These are phyloP conservation scores for Cottoperca gobio DNA, from an alignment of 2,797 vertebrate species.

Conservation along the genomic window DNA sequence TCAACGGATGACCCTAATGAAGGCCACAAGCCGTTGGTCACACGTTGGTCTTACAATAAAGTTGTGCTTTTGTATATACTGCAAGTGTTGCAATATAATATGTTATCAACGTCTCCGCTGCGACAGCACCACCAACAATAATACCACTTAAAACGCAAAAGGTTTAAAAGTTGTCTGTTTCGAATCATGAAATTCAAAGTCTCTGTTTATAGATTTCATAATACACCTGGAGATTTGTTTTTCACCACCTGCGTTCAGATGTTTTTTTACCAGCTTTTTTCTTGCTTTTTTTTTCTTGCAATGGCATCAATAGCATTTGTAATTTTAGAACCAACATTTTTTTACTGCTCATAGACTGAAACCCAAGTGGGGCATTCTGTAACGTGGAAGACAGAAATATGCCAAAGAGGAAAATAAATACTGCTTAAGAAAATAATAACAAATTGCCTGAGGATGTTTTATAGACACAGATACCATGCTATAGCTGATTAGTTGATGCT, in stretches of 20 bases:
- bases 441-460: not conserved
- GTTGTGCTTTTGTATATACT: too few species aligned
- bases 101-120: too few species aligned
- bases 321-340: not conserved
- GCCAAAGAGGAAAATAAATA: not conserved
- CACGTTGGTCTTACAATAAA: too few species aligned
- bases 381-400: not conserved
- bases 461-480: conserved; percentile 4
- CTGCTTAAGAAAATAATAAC: not conserved
- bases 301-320: not conserved
- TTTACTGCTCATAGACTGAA: not conserved
- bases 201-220: not conserved
- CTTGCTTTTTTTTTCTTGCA: not conserved
- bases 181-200: not conserved
- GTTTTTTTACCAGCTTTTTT: too few species aligned
- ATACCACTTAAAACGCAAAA: too few species aligned
- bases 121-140: too few species aligned
- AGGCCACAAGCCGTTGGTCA: too few species aligned
- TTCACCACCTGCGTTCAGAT: not conserved
- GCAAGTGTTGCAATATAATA: too few species aligned
- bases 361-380: not conserved
- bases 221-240: not conserved
- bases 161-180: too few species aligned
- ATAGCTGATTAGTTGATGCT: conserved; percentile 8
- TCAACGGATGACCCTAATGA: too few species aligned